These are phyloP conservation scores for Mus musculus DNA, from an alignment of 2,113 vertebrate genomes.

Conservation along the genomic window GRCm39 chr7:107876501-107877000, in stretches of 20 bases:
- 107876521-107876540: too few relatives aligned
- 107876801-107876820: constrained; percentile 41
- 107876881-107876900: neutral
- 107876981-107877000: neutral
- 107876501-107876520: too few relatives aligned
- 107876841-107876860: constrained; percentile 61
- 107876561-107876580: neutral
- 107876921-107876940: neutral
- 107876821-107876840: constrained; percentile 71
- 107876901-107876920: neutral
- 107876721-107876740: too few relatives aligned
- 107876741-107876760: too few relatives aligned
- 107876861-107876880: constrained; percentile 4
- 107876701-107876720: too few relatives aligned
- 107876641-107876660: too few relatives aligned
- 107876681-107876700: too few relatives aligned
- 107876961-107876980: neutral
- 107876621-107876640: constrained; percentile 30
- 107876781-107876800: too few relatives aligned
- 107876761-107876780: too few relatives aligned
- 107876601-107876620: constrained; percentile 61
- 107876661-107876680: too few relatives aligned
- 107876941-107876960: neutral
- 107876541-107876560: too few relatives aligned
- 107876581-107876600: neutral